These are phyloP conservation scores for Lamproptera curius DNA, from an alignment of 2,888 invertebrate genomes.

Conservation along the genomic window DNA sequence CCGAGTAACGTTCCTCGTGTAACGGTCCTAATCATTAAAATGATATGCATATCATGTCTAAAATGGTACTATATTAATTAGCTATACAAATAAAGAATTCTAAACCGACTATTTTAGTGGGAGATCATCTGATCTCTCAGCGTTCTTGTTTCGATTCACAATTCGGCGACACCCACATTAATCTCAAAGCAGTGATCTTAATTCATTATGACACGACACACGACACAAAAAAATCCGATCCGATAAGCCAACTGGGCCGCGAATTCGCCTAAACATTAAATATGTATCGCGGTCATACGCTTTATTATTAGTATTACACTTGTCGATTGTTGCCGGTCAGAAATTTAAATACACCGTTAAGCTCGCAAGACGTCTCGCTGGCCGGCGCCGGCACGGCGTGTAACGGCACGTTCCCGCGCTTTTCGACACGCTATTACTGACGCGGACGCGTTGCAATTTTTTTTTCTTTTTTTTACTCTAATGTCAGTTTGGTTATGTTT, in stretches of 20 bases:
- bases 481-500: too few relatives aligned
- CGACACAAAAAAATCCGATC: conserved; percentile 8
- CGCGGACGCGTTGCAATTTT: not conserved
- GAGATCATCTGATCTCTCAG: too few relatives aligned
- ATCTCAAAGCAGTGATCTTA: not conserved
- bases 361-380: conserved; percentile 22
- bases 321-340: conserved; percentile 13
- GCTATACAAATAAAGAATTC: too few relatives aligned
- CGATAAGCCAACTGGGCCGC: conserved; percentile 8
- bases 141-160: too few relatives aligned
- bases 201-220: conserved; percentile 1
- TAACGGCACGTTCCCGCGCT: conserved; percentile 9
- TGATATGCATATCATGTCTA: too few relatives aligned
- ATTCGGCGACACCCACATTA: too few relatives aligned
- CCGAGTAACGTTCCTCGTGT: too few relatives aligned
- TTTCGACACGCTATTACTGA: not conserved
- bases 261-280: conserved; percentile 8
- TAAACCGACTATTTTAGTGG: too few relatives aligned
- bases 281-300: conserved; percentile 13
- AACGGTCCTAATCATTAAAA: too few relatives aligned
- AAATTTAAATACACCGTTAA: conserved; percentile 31
- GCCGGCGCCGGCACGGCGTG: conserved; percentile 10
- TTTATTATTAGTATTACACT: conserved; percentile 8
- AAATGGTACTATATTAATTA: too few relatives aligned
- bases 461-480: not conserved